Conservation (phyloP, 2,888 invertebrate species). For the Andrena trimmerana region DNA sequence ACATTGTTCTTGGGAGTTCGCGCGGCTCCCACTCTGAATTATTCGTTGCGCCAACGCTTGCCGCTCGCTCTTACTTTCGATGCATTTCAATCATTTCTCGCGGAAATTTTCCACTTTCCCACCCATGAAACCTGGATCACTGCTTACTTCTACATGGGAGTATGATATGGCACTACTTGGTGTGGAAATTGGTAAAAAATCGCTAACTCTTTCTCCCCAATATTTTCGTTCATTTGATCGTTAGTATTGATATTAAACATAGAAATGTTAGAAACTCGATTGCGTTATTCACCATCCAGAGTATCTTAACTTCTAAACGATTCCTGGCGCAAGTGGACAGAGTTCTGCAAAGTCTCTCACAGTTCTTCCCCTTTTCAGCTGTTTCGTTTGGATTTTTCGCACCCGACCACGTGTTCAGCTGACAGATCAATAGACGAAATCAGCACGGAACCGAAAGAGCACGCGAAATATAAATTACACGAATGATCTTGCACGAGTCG, state of each 20-base stretch:
- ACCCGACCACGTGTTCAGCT: not conserved
- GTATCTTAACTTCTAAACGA: not conserved
- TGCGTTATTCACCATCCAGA: not conserved
- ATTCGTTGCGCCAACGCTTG: not conserved
- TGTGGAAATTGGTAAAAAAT: not conserved
- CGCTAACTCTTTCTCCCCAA: too few species aligned
- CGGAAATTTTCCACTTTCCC: not conserved
- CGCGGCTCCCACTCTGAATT: not conserved
- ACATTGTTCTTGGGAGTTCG: constrained; percentile 7
- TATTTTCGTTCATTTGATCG: too few species aligned
- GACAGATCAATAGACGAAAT: constrained; percentile 38
- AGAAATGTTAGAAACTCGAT: not conserved
- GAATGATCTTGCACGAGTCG: constrained; percentile 23
- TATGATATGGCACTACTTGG: not conserved
- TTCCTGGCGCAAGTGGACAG: not conserved
- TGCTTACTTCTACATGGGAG: not conserved
- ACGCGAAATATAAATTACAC: constrained; percentile 49
- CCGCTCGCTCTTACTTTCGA: not conserved
- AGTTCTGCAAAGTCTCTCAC: not conserved
- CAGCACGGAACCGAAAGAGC: constrained; percentile 8
- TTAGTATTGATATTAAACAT: too few species aligned
- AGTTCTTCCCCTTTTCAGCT: not conserved
- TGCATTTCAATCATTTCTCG: not conserved
- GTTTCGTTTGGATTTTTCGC: constrained; percentile 13
- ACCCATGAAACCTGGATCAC: not conserved